These are phyloP conservation scores for Numenius arquata DNA, from an alignment of 2,113 vertebrate genomes.

Conservation along the genomic window DNA sequence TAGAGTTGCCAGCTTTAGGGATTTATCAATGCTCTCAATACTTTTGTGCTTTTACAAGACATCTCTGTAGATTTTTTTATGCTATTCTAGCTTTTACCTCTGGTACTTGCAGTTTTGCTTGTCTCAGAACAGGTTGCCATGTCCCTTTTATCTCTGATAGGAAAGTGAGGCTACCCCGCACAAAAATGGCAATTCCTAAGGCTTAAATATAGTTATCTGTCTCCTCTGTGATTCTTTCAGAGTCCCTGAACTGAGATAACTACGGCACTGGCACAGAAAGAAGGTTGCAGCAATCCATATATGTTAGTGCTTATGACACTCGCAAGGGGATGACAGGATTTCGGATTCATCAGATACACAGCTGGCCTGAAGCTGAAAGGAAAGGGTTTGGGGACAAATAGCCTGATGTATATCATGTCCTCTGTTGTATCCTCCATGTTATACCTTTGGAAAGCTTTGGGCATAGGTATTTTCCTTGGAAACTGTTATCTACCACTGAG, in stretches of 20 bases:
- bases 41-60: neutral
- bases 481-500: neutral
- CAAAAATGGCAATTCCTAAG: constrained; percentile 32
- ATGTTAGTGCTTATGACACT: neutral
- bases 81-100: neutral
- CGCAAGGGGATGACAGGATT: constrained; percentile 1
- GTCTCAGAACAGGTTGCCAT: neutral
- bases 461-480: neutral
- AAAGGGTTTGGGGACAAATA: neutral
- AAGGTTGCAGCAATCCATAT: neutral
- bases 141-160: constrained; percentile 21
- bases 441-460: constrained; percentile 3
- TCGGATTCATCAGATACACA: constrained; percentile 1
- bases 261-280: neutral
- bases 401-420: constrained; percentile 25
- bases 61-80: neutral
- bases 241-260: constrained; percentile 46
- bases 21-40: neutral
- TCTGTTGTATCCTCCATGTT: neutral
- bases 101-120: neutral
- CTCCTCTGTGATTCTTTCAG: constrained; percentile 28
- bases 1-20: neutral
- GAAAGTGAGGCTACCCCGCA: constrained; percentile 9
- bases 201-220: constrained; percentile 55
- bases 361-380: neutral